A percentile compares a stretch with the other conserved stretches of the same genome.
phyloP scores from a whole-genome alignment of 1,140 invertebrate genomes.

The Bradysia coprophila region DNA sequence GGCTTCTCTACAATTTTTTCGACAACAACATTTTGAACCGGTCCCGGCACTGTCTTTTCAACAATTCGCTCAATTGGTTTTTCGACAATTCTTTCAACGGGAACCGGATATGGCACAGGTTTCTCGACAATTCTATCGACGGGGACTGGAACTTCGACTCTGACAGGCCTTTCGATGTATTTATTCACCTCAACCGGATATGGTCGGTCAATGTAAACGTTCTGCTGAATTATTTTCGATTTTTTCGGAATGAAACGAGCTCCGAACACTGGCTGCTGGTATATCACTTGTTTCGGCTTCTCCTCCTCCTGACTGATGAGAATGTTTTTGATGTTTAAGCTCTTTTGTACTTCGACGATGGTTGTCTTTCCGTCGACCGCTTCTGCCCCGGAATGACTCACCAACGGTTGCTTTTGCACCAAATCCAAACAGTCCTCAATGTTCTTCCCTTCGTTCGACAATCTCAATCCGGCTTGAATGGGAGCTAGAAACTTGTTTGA shows the following conservation, averaged over 20 bases:
- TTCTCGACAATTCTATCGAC: conserved; percentile 11
- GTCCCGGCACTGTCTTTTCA: conserved; percentile 7
- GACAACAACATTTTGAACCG: conserved; percentile 19
- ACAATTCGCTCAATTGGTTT: conserved; percentile 20
- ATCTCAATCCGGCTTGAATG: not conserved
- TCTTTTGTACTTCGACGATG: conserved; percentile 35
- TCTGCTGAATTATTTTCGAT: not conserved
- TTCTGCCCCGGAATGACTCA: conserved; percentile 11
- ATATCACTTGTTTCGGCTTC: conserved; percentile 17
- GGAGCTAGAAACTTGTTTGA: not conserved
- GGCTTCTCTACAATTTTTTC: conserved; percentile 3
- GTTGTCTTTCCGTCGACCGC: conserved; percentile 23
- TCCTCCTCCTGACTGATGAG: conserved; percentile 13
- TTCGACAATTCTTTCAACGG: conserved; percentile 16
- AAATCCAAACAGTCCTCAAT: not conserved
- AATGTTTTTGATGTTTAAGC: conserved; percentile 25
- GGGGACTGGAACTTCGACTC: no score
- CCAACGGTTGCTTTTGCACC: not conserved
- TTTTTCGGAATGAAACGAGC: not conserved
- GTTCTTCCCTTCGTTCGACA: not conserved
- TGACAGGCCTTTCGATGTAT: no score
- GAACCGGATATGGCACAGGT: conserved; percentile 24
- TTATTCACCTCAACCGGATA: not conserved
- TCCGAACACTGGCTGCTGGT: conserved; percentile 16
- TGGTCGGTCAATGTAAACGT: not conserved